These are phyloP conservation scores for Scotopteryx bipunctaria DNA, from an alignment of 2,888 invertebrate genomes.

Conservation along the genomic window DNA sequence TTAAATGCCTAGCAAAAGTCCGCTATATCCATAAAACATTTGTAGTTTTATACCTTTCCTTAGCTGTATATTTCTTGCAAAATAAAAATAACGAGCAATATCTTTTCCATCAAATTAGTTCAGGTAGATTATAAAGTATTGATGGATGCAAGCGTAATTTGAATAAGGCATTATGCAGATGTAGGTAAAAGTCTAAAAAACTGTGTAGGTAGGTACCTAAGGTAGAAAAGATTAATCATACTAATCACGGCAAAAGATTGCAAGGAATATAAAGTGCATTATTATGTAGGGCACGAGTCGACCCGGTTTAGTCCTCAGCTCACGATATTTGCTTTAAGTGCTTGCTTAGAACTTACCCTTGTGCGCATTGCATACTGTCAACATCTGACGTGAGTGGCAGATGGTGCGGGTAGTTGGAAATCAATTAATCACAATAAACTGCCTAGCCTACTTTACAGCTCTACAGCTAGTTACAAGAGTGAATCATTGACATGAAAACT, in stretches of 20 bases:
- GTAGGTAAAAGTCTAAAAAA: no score
- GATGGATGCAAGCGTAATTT: neutral
- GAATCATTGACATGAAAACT: no score
- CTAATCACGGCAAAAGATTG: slow-evolving; percentile 20
- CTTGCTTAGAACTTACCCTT: slow-evolving; percentile 26
- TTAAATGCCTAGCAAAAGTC: slow-evolving; percentile 23
- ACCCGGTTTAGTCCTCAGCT: slow-evolving; percentile 56
- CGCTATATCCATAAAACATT: neutral
- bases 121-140: neutral
- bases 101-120: no score
- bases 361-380: slow-evolving; percentile 29
- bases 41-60: no score
- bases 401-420: slow-evolving; percentile 4
- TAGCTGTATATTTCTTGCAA: no score
- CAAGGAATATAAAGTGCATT: slow-evolving; percentile 46
- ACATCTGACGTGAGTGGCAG: slow-evolving; percentile 13
- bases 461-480: no score
- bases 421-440: neutral
- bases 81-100: no score
- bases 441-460: neutral
- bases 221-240: slow-evolving; percentile 20
- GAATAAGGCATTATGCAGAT: neutral
- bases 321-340: slow-evolving; percentile 58
- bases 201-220: no score
- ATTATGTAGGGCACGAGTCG: slow-evolving; percentile 62